Evolutionary conservation across 2,113 vertebrate genomes (phyloP), one percentile per base, ranked within the genome.

Genomic region (Cyprinodon tularosa): DNA sequence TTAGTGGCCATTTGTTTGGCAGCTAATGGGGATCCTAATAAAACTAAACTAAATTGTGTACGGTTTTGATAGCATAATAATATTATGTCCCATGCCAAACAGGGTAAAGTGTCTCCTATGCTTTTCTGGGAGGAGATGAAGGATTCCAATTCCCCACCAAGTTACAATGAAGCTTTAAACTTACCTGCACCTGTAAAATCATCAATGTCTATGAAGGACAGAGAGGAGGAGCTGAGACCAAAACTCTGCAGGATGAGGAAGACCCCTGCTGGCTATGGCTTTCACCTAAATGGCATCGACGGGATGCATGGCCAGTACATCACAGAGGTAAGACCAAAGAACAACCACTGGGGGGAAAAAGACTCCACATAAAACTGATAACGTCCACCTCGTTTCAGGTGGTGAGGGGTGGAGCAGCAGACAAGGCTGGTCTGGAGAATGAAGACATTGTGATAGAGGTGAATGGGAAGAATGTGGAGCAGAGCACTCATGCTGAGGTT

Each of bases 401-500:
- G 44, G 88, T 94, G 77, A 93, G 76, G 22, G 94, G 93, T 0
- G 93, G 96, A 10, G 91, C 90, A 2, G 98, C 97, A 0, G 92
- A 94, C 61, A 68, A 3, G 78, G 96, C 95, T 0, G 97, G 97
- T 1, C 69, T 99, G 73, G 83, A 95, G 90, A 94, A 97, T 0
- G 73, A 95, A 0, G 96, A 99, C 65, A 42, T 96, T 1, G 62
- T 99, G 78, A 86, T 99, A 42, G 97, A 98, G 87, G 97, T 99
- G 62, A 95, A 98, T 0, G 94, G 96, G 0, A 86, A 93, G n/a
- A 97, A 96, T 0, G 93, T 98, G 91, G 93, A 93, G 70, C 66
- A 88, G 0, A 93, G 95, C 50, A 29, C 76, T 66, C 96, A 99
- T 0, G 94, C 96, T 0, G 90, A 94, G 2, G 96, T 94, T 66